Conservation (phyloP, 2,888 invertebrate species). For the Apotomis betuletana region DNA sequence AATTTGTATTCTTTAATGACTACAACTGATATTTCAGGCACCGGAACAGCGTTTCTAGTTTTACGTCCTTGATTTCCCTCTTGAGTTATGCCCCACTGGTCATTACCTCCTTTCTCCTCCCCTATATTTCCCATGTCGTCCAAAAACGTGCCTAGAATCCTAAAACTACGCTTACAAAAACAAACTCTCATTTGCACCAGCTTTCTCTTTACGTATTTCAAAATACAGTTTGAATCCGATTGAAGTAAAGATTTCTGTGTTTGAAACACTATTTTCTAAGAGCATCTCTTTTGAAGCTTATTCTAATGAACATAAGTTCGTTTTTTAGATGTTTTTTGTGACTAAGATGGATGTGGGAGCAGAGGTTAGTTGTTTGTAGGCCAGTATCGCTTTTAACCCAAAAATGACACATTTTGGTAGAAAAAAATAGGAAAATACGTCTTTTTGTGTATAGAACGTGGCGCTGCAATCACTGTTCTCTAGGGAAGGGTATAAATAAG, state of each 20-base stretch:
- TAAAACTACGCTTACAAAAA: slow-evolving; percentile 59
- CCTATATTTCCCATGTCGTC: slow-evolving; percentile 64
- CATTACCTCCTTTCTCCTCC: slow-evolving; percentile 50
- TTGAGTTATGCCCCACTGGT: slow-evolving; percentile 45
- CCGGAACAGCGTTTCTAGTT: background rate
- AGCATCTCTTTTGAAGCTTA: slow-evolving; percentile 7
- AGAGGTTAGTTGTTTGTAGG: slow-evolving; percentile 37
- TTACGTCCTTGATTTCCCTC: slow-evolving; percentile 28
- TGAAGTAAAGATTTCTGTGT: background rate
- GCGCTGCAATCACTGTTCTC: slow-evolving; percentile 59
- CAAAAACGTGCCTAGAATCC: slow-evolving; percentile 61
- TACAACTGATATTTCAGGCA: no score
- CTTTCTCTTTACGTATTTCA: slow-evolving; percentile 1
- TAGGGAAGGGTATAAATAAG: slow-evolving; percentile 60
- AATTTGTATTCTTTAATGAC: no score
- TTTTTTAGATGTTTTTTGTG: slow-evolving; percentile 39
- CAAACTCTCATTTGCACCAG: slow-evolving; percentile 45
- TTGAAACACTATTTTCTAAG: background rate
- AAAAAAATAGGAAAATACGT: background rate
- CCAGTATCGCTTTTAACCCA: background rate
- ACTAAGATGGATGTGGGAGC: slow-evolving; percentile 44
- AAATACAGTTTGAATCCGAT: background rate
- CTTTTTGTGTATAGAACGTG: background rate
- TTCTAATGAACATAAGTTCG: slow-evolving; percentile 41
- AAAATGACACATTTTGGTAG: background rate